Evolutionary conservation across 2,797 vertebrate species (phyloP).

Genomic region (Psittacula derbiana): DNA sequence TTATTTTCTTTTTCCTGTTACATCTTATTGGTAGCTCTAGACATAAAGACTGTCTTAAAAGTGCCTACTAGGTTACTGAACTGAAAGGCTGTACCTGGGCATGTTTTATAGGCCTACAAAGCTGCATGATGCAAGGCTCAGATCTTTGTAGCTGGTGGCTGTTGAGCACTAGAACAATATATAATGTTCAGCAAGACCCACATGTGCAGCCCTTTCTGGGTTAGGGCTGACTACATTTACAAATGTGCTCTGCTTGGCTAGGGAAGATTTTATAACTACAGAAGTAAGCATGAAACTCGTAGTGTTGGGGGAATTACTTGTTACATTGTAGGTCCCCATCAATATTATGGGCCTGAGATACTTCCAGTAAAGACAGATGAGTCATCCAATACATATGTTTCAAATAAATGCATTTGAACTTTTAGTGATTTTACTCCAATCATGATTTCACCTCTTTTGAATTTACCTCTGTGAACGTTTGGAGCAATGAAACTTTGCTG

Average conservation of each 20-base stretch:
- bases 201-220: not conserved
- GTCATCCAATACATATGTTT: not conserved
- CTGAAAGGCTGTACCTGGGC: not conserved
- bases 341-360: not conserved
- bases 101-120: not conserved
- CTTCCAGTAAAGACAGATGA: not conserved
- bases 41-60: not conserved
- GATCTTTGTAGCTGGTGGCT: not conserved
- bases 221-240: not conserved
- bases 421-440: not conserved
- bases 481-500: not conserved
- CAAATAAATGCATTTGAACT: not conserved
- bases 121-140: not conserved
- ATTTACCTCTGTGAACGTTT: slow-evolving; percentile 13
- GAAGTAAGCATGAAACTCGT: not conserved
- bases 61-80: not conserved
- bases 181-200: not conserved
- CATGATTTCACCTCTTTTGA: not conserved
- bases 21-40: not conserved
- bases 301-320: not conserved
- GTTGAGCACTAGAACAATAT: not conserved
- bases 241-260: not conserved
- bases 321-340: not conserved
- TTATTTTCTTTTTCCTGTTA: not conserved
- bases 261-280: not conserved